Evolutionary conservation across 2,113 vertebrate genomes (phyloP), one percentile per base, ranked within the genome.

Genomic region (Lutjanus erythropterus): DNA sequence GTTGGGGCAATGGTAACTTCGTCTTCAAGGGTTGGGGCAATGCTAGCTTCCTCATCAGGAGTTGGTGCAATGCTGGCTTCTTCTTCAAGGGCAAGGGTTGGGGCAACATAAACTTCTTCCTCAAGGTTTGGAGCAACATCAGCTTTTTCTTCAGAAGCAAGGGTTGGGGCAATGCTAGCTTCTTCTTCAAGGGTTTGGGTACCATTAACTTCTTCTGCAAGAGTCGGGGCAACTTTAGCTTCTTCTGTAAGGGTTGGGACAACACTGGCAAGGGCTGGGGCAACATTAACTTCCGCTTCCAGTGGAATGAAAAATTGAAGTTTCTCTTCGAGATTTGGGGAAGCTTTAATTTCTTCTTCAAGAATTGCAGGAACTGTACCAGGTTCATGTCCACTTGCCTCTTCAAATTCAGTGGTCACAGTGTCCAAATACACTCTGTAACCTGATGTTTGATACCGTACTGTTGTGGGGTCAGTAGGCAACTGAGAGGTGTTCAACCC

Each of bases 371-470:
- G 75, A 56, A 73, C 21, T 81, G 74, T 84, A 46, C 23, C 60
- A 53, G 83, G 75, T 69, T 91, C 87, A 42, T 75, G 68, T 35
- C 65, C 75, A 79, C 75, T 79, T 71, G 78, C 80, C 35, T 93
- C 92, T 61, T 94, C 86, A 69, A 84, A 81, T 53, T 42, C 35
- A 35, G 44, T 27, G 6, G 86, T 86, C 1, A 25, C 46, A 29
- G 60, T 60, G 42, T 85, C 83, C 21, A 89, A 81, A 55, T 79
- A 62, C 10, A 62, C 39, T 67, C 44, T 71, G 49, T 84, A 73
- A 27, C 41, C 58, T 21, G 85, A 74, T 55, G 87, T 88, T 18
- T 19, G 75, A 78, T 73, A 59, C 5, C 2, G n/a, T 37, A 33
- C 41, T 25, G 69, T 81, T 12, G 46, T 21, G 6, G 61, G 52